Base-by-base conservation (phyloP, 2,797 vertebrate species). In the Sebastes trivittatus region DNA sequence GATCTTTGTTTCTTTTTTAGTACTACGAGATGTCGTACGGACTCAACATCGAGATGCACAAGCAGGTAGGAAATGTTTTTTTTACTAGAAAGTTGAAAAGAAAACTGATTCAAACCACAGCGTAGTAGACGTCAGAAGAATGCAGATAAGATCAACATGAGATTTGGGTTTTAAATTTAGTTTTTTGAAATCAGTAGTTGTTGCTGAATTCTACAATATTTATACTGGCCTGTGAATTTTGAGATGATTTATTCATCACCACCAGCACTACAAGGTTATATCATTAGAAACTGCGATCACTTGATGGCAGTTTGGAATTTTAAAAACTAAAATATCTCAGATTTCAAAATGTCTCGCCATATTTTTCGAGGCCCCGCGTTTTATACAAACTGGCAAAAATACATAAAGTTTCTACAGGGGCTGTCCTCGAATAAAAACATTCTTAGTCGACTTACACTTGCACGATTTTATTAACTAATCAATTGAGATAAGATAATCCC, bases 31-130 rank as follows among this genome's bases (percentile, higher is more conserved):
- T 98, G 98, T 98, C 98, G 55, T 98, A 98, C 79, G 98, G 98
- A 67, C 96, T 98, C 95, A 98, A 98, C 96, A 98, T 98, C 91
- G 97, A 98, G 94, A 98, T 98, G 97, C 97, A 98, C 93, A 98
- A 98, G 86, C 98, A 98, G 97, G 97, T 98, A 97, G 91, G 92
- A 86, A 72, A 49, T 7, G 0, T 55, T 77, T 81, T 81, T 70
- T 80, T 73, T 9, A 22, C 42, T 54, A 4, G 3, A 27, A 55
- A 58, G 74, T 64, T 8, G 2, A 62, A 60, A 65, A 75, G 25
- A 77, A 49, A 71, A 60, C 25, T 7, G 71, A 71, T 36, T 30
- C 6, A 72, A 64, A 70, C 10, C 22, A 20, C 29, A 63, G n/a
- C 20, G 1, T 10, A 58, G 63, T 3, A 25, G 6, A 22, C 38